Evolutionary conservation across 2,797 vertebrate species (phyloP).

Genomic region (Octomys mimax): DNA sequence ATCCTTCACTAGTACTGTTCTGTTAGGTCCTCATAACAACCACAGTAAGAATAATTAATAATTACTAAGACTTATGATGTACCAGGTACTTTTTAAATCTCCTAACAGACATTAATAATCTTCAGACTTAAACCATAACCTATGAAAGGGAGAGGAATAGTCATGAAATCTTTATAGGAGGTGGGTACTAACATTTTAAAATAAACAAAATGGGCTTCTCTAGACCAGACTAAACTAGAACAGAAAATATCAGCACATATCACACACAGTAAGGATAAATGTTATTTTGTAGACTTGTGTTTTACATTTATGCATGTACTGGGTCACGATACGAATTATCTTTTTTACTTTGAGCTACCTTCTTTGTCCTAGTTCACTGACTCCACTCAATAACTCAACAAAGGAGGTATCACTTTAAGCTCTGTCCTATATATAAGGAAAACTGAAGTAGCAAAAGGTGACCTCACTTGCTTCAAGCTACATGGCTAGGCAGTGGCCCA

Average conservation of each 20-base stretch:
- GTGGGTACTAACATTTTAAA: not conserved
- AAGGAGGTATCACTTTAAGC: not conserved
- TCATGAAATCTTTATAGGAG: slow-evolving; percentile 9
- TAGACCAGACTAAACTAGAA: slow-evolving; percentile 24
- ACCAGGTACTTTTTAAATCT: not conserved
- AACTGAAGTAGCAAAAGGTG: not conserved
- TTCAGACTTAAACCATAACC: slow-evolving; percentile 27
- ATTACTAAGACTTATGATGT: not conserved
- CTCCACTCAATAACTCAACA: not conserved
- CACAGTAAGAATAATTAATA: not conserved
- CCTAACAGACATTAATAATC: not conserved
- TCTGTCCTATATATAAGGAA: not conserved
- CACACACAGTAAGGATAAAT: not conserved
- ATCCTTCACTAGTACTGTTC: not conserved
- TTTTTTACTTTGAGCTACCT: not conserved
- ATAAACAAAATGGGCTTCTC: slow-evolving; percentile 43
- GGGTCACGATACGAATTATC: not conserved
- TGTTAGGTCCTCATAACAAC: not conserved
- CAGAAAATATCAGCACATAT: not conserved
- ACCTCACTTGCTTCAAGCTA: not conserved
- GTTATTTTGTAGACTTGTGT: not conserved
- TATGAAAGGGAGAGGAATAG: not conserved
- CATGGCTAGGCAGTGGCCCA: not conserved
- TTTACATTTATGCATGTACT: not conserved
- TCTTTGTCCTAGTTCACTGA: not conserved